Conservation (phyloP, 2,888 invertebrate genomes). For the Platerodrilus igneus region DNA sequence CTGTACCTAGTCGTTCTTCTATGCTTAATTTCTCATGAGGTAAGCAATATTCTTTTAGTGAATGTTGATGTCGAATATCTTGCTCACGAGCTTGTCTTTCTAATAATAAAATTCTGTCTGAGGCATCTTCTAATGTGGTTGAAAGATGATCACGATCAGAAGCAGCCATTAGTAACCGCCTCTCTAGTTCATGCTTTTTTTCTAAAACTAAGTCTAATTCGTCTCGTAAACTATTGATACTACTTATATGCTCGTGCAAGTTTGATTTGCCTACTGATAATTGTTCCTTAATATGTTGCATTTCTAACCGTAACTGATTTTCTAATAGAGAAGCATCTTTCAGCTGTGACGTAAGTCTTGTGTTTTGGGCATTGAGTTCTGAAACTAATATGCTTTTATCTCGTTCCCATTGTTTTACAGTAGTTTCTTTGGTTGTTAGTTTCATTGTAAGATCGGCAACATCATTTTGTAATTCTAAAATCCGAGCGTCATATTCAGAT, state of each 20-base stretch:
- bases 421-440: slow-evolving; percentile 61
- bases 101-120: slow-evolving; percentile 79
- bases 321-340: slow-evolving; percentile 78
- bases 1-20: slow-evolving; percentile 41
- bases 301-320: slow-evolving; percentile 72
- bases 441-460: slow-evolving; percentile 74
- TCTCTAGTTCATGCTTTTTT: slow-evolving; percentile 80
- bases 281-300: slow-evolving; percentile 79
- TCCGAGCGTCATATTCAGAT: slow-evolving; percentile 82
- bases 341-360: slow-evolving; percentile 70
- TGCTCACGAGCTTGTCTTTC: slow-evolving; percentile 81
- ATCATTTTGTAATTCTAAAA: slow-evolving; percentile 85
- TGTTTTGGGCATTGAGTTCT: slow-evolving; percentile 84
- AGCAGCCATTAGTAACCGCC: slow-evolving; percentile 67
- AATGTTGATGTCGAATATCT: slow-evolving; percentile 51
- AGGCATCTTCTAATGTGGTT: slow-evolving; percentile 82
- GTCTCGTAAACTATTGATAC: slow-evolving; percentile 80
- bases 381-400: slow-evolving; percentile 76
- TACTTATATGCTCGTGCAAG: slow-evolving; percentile 79
- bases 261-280: slow-evolving; percentile 62
- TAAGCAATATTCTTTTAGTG: slow-evolving; percentile 42
- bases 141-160: slow-evolving; percentile 77
- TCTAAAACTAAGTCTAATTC: slow-evolving; percentile 81
- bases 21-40: slow-evolving; percentile 44
- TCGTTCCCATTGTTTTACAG: slow-evolving; percentile 64